Evolutionary conservation across 1,140 invertebrate species (phyloP).

Genomic region (Euschistus heros): DNA sequence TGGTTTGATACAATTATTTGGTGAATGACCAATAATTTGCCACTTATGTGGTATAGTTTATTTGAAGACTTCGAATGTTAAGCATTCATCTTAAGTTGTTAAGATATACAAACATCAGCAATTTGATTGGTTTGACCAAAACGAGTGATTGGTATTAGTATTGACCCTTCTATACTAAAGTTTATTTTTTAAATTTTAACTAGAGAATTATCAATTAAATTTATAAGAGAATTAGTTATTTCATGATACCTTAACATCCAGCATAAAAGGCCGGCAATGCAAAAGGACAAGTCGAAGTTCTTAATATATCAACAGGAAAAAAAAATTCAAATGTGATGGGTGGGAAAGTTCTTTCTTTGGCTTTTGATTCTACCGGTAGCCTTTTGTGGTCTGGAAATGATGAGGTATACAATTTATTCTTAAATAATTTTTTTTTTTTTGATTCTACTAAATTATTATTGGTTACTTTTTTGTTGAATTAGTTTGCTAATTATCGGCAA

Average conservation of each 20-base stretch:
- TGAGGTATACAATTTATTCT: constrained; percentile 40
- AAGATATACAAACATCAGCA: too few species aligned
- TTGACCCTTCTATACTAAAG: too few species aligned
- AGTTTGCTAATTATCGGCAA: background rate
- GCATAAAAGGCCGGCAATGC: constrained; percentile 57
- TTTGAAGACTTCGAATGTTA: too few species aligned
- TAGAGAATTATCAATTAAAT: too few species aligned
- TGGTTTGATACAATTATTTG: too few species aligned
- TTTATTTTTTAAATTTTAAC: too few species aligned
- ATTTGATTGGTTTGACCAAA: too few species aligned
- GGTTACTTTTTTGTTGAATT: background rate
- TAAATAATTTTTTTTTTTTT: constrained; percentile 6
- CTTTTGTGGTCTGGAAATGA: constrained; percentile 78
- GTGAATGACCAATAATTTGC: too few species aligned
- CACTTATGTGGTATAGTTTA: too few species aligned
- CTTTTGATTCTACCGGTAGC: constrained; percentile 66
- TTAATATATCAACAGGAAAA: constrained; percentile 81
- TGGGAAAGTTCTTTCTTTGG: constrained; percentile 60
- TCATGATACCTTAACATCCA: constrained; percentile 18
- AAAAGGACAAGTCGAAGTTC: constrained; percentile 60
- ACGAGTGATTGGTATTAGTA: too few species aligned
- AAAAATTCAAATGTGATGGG: constrained; percentile 61
- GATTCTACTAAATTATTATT: background rate
- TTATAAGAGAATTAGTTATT: too few species aligned
- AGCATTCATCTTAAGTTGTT: too few species aligned